phyloP scores from a whole-genome alignment of 2,113 vertebrate genomes.

The Fregetta grallaria region DNA sequence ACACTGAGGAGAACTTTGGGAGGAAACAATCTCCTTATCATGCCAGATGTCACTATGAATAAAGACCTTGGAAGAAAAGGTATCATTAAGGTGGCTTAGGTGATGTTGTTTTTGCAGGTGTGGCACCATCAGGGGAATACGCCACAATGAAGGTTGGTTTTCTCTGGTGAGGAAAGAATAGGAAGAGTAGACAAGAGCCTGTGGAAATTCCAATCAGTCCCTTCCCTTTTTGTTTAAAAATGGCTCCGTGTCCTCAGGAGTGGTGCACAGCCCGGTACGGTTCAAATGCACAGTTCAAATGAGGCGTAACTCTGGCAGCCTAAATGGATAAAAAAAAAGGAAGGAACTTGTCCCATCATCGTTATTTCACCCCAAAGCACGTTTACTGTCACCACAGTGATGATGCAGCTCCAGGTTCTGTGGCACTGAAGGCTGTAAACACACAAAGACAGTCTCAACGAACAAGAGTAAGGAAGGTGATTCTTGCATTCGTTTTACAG shows the following conservation, averaged over 20 bases:
- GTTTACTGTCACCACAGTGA: neutral
- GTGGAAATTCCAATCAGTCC: neutral
- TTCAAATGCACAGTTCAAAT: neutral
- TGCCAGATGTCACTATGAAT: neutral
- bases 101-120: neutral
- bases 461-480: neutral
- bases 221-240: neutral
- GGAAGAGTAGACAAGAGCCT: neutral
- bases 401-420: neutral
- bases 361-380: neutral
- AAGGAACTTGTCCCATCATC: neutral
- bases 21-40: neutral
- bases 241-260: neutral
- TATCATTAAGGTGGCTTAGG: neutral
- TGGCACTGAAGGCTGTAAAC: neutral
- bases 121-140: neutral
- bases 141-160: fast-evolving
- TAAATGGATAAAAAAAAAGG: neutral
- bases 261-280: fast-evolving
- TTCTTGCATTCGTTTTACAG: neutral
- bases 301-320: neutral
- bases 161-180: neutral
- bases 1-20: neutral
- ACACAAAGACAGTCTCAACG: neutral
- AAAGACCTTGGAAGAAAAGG: neutral